These are phyloP conservation scores for Picathartes gymnocephalus DNA, from an alignment of 2,113 vertebrate species.

Conservation along the genomic window DNA sequence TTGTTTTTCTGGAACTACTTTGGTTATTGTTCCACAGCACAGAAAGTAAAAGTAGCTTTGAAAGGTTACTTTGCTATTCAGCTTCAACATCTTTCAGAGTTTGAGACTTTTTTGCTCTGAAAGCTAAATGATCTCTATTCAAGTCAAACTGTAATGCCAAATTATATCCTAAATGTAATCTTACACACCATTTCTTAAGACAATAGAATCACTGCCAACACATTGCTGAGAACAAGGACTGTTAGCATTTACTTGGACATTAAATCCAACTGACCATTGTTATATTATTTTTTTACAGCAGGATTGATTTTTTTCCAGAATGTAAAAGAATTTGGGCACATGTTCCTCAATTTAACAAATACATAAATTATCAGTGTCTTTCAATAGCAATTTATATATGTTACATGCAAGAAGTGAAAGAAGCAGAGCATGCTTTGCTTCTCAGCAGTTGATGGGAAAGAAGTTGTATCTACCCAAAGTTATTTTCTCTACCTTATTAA, in stretches of 20 bases:
- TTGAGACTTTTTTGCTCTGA: not conserved
- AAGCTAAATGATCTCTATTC: not conserved
- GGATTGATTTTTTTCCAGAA: not conserved
- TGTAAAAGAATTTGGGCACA: not conserved
- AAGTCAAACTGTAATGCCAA: not conserved
- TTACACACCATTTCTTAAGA: not conserved
- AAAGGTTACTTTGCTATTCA: not conserved
- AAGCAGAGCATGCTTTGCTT: not conserved
- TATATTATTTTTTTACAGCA: not conserved
- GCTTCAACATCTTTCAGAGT: not conserved
- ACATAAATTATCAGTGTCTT: not conserved
- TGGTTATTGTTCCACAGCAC: not conserved
- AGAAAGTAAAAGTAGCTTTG: not conserved
- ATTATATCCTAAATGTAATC: not conserved
- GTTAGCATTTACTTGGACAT: not conserved
- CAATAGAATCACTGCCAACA: not conserved
- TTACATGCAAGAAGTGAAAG: not conserved
- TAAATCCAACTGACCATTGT: not conserved
- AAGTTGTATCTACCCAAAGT: not conserved
- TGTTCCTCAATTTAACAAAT: not conserved
- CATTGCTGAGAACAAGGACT: not conserved
- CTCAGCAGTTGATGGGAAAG: not conserved
- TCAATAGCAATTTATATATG: not conserved
- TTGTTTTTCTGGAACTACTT: not conserved
- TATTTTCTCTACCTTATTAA: not conserved